These are phyloP conservation scores for Heteromurus nitidus DNA, from an alignment of 2,888 invertebrate species.

Conservation along the genomic window DNA sequence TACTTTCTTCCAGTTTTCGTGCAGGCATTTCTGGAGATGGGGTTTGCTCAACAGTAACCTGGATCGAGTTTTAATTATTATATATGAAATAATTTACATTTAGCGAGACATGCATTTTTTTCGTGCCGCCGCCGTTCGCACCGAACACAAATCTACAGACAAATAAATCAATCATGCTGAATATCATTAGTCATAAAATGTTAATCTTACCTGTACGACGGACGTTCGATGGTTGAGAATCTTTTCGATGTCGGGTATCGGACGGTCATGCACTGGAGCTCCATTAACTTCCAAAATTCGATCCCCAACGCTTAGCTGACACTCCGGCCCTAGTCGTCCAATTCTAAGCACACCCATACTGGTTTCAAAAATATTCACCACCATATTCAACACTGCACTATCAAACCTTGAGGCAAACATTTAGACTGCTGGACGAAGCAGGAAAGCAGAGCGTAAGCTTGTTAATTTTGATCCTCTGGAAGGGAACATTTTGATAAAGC, in stretches of 20 bases:
- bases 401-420: background rate
- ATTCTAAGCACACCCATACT: slow-evolving; percentile 72
- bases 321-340: slow-evolving; percentile 71
- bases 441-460: slow-evolving; percentile 1
- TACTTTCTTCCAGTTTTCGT: slow-evolving; percentile 72
- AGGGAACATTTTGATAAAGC: slow-evolving; percentile 20
- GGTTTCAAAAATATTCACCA: slow-evolving; percentile 56
- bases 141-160: too few relatives aligned
- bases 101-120: too few relatives aligned
- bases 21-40: slow-evolving; percentile 69
- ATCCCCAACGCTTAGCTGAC: slow-evolving; percentile 82
- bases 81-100: too few relatives aligned
- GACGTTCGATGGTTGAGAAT: slow-evolving; percentile 84
- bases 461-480: background rate
- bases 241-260: slow-evolving; percentile 86
- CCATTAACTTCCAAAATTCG: slow-evolving; percentile 95
- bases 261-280: slow-evolving; percentile 87
- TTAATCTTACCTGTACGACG: slow-evolving; percentile 82
- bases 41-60: slow-evolving; percentile 73
- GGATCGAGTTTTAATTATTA: too few relatives aligned
- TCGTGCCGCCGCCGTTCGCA: too few relatives aligned
- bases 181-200: too few relatives aligned
- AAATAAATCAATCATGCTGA: too few relatives aligned
- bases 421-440: background rate
- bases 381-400: slow-evolving; percentile 37